These are phyloP conservation scores for Riparia riparia DNA, from an alignment of 2,113 vertebrate genomes.

Conservation along the genomic window DNA sequence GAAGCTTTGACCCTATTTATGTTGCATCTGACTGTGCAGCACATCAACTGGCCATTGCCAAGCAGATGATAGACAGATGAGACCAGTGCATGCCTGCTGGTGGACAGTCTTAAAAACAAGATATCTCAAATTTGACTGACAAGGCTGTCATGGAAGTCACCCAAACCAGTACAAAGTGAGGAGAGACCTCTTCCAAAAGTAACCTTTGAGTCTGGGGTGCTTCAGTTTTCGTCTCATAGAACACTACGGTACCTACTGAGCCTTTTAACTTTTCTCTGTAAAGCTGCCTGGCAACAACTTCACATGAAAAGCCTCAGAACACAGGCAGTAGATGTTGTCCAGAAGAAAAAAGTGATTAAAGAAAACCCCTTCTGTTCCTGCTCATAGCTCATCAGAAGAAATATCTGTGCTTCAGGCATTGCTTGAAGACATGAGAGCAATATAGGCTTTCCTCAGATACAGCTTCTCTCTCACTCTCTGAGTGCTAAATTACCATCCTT, in stretches of 20 bases:
- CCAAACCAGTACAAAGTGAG: neutral
- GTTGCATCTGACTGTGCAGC: neutral
- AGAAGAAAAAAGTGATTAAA: neutral
- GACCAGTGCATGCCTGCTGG: neutral
- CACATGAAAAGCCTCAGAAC: neutral
- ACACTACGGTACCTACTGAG: rapidly evolving
- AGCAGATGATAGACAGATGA: neutral
- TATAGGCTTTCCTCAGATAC: neutral
- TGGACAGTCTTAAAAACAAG: neutral
- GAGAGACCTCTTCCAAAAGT: neutral
- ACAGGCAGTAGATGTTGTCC: neutral
- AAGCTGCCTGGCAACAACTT: neutral
- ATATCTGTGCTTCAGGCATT: neutral
- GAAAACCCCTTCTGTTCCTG: neutral
- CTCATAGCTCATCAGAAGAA: conserved; percentile 9
- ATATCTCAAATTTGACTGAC: neutral
- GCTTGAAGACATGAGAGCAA: neutral
- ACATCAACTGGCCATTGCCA: neutral
- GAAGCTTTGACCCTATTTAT: neutral
- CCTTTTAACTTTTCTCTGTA: neutral
- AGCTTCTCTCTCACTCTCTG: neutral
- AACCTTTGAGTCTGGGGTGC: neutral
- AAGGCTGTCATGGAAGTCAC: neutral
- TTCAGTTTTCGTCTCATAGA: neutral
- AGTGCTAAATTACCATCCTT: conserved; percentile 32